Evolutionary conservation across 2,888 invertebrate genomes (phyloP), one percentile per base, ranked within the genome.

Genomic region (Folsomia candida): DNA sequence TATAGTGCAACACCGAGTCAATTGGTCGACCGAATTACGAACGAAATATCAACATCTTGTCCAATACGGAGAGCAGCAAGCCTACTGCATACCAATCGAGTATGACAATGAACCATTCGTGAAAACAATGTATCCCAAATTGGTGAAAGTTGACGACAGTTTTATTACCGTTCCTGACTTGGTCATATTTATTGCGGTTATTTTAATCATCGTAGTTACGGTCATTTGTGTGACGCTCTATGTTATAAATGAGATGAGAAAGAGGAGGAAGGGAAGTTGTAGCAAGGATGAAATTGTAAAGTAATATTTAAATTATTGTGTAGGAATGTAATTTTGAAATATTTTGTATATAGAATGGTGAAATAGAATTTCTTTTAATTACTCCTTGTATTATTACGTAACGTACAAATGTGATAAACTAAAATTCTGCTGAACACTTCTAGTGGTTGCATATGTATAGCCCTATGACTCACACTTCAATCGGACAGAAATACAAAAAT

Each of bases 71-170:
- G 27, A 26, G 4, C 60, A 60, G n/a, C 20, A n/a, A 24, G 60
- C 60, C 6, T 60, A 60, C 25, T 60, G 60, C n/a, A 60, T 60
- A 24, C 60, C 60, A 6, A 60, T 60, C n/a, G 25, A 60, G 18
- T 4, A 25, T 3, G 4, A 25, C 4, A 60, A 60, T 26, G 24
- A 60, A 24, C 3, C 60, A 4, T 60, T 60, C n/a, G 27, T 26
- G 24, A 60, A 24, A 25, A 60, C 25, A 6, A 60, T 24, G 3
- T 60, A 60, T 22, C 54, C 54, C 20, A 6, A 14, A 14, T 9
- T 14, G 37, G 4, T 37, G 14, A 37, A 37, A 37, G 14, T 9
- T 37, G 37, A 14, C 6, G 37, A 37, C 6, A 9, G 14, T 37
- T 4, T 4, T 9, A 37, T 14, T 9, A 9, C 37, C 14, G 14